These are phyloP conservation scores for Brenthis ino DNA, from an alignment of 2,888 invertebrate species.

Conservation along the genomic window DNA sequence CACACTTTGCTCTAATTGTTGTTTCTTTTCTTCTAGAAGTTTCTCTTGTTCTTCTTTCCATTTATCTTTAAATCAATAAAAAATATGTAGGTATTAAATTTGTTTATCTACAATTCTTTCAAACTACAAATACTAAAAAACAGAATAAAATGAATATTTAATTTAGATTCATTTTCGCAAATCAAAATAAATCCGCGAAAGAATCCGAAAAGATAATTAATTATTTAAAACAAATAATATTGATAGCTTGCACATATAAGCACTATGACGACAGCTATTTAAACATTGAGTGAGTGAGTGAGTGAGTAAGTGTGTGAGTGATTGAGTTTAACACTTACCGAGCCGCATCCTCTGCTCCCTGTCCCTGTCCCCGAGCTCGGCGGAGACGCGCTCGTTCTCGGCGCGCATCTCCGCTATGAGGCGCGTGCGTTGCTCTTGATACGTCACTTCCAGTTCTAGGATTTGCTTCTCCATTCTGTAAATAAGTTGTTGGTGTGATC, in stretches of 20 bases:
- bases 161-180: no score
- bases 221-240: no score
- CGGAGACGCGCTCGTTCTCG: constrained; percentile 85
- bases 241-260: no score
- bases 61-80: constrained; percentile 54
- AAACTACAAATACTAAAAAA: no score
- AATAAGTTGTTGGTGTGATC: constrained; percentile 4
- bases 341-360: constrained; percentile 48
- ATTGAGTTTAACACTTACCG: constrained; percentile 42
- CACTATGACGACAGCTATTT: no score
- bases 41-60: constrained; percentile 68
- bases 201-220: no score
- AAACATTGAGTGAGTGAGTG: no score
- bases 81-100: neutral
- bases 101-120: no score
- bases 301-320: no score
- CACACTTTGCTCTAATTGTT: constrained; percentile 59
- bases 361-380: constrained; percentile 83
- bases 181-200: no score
- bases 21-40: constrained; percentile 56
- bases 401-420: constrained; percentile 85
- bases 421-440: constrained; percentile 72
- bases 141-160: no score
- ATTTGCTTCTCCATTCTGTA: constrained; percentile 73
- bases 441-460: constrained; percentile 66